Conservation (phyloP, 2,113 vertebrate genomes). For the Xyrauchen texanus region DNA sequence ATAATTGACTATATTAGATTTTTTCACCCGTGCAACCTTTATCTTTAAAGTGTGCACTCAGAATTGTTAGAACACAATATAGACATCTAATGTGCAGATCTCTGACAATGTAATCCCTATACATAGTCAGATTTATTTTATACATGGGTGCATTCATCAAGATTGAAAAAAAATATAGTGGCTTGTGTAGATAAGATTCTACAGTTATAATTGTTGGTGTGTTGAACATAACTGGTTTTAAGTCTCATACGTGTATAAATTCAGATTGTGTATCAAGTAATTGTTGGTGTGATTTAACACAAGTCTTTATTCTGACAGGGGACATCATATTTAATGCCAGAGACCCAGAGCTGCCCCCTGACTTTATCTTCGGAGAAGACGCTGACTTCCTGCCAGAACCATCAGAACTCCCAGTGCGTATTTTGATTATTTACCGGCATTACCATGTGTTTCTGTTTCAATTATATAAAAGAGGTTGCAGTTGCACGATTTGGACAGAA, state of each 20-base stretch:
- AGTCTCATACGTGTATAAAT: neutral
- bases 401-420: slow-evolving; percentile 89
- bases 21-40: neutral
- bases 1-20: no score
- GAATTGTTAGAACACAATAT: neutral
- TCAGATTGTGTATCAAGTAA: neutral
- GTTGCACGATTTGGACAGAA: no score
- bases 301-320: slow-evolving; percentile 74
- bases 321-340: slow-evolving; percentile 97
- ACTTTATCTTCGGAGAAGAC: slow-evolving; percentile 99
- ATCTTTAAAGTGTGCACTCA: neutral
- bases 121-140: no score
- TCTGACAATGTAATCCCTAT: no score
- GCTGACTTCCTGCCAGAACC: slow-evolving; percentile 95
- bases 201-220: no score
- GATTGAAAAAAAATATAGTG: no score
- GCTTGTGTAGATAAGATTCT: no score
- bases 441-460: no score
- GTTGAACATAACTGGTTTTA: no score
- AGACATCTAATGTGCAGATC: no score
- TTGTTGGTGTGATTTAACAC: neutral
- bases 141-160: no score
- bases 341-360: slow-evolving; percentile 93
- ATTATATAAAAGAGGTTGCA: no score
- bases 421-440: neutral